A percentile compares a stretch with the other conserved stretches of the same genome.
Evolutionary conservation across 2,113 vertebrate species (phyloP).

Genomic region (Chionodraco myersi): DNA sequence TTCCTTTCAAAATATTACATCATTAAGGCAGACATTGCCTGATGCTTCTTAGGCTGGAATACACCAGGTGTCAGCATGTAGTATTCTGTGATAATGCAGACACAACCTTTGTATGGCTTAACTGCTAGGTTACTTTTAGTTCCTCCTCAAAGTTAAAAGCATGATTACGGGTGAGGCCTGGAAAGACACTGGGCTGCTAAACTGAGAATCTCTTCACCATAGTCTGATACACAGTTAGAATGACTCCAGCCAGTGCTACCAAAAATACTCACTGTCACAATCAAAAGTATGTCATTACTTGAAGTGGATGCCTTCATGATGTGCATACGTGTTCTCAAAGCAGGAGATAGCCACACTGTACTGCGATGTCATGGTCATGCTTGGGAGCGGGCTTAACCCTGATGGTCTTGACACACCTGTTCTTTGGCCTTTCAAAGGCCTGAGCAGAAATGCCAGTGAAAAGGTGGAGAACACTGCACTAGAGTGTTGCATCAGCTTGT

Average conservation of each 20-base stretch:
- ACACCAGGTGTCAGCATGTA: background rate
- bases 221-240: background rate
- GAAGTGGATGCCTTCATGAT: background rate
- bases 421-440: background rate
- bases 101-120: background rate
- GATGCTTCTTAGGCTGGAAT: background rate
- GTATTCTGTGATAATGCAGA: background rate
- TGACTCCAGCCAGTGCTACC: background rate
- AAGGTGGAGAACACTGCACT: background rate
- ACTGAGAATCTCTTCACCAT: background rate
- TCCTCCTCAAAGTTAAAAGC: background rate
- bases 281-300: background rate
- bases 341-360: background rate
- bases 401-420: background rate
- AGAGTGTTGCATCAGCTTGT: background rate
- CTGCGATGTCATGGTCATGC: background rate
- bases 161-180: background rate
- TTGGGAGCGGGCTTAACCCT: background rate
- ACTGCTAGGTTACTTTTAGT: background rate
- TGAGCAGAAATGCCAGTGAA: background rate
- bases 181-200: background rate
- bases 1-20: background rate
- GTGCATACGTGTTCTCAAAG: background rate
- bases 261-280: background rate
- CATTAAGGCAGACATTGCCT: constrained; percentile 1